Percentiles rank a stretch among this genome's conserved stretches.
phyloP scores from a whole-genome alignment of 2,797 vertebrate species.

The Aeoliscus strigatus region DNA sequence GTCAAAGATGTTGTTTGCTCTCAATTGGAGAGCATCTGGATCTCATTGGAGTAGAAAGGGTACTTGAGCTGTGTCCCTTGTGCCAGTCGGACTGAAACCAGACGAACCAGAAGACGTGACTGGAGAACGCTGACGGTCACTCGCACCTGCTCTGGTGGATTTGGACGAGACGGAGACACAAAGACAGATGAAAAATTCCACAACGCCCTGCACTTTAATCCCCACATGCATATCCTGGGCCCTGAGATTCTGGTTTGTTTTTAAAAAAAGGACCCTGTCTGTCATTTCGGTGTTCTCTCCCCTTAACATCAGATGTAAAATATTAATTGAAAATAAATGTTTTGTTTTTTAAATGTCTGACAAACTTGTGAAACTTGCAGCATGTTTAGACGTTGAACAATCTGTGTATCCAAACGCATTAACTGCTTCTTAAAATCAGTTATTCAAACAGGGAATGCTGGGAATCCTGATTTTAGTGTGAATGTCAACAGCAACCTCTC shows the following conservation, averaged over 20 bases:
- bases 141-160: slow-evolving; percentile 24
- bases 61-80: slow-evolving; percentile 12
- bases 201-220: slow-evolving; percentile 72
- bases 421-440: slow-evolving; percentile 18
- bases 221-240: slow-evolving; percentile 33
- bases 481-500: slow-evolving; percentile 22
- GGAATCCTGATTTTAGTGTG: slow-evolving; percentile 22
- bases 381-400: slow-evolving; percentile 16
- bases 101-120: slow-evolving; percentile 27
- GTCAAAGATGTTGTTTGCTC: slow-evolving; percentile 5
- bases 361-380: slow-evolving; percentile 16
- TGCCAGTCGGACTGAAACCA: slow-evolving; percentile 28
- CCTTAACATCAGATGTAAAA: slow-evolving; percentile 57
- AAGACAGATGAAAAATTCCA: slow-evolving; percentile 56
- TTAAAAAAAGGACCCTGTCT: slow-evolving; percentile 13
- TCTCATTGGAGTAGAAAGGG: not conserved
- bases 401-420: slow-evolving; percentile 22
- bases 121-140: too few species aligned
- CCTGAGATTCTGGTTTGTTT: slow-evolving; percentile 20
- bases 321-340: slow-evolving; percentile 32
- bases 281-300: slow-evolving; percentile 16
- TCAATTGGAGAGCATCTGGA: not conserved
- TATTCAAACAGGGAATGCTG: slow-evolving; percentile 15
- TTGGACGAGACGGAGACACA: slow-evolving; percentile 36
- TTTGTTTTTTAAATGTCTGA: slow-evolving; percentile 30